These are phyloP conservation scores for Betta splendens DNA, from an alignment of 2,797 vertebrate species.

Conservation along the genomic window DNA sequence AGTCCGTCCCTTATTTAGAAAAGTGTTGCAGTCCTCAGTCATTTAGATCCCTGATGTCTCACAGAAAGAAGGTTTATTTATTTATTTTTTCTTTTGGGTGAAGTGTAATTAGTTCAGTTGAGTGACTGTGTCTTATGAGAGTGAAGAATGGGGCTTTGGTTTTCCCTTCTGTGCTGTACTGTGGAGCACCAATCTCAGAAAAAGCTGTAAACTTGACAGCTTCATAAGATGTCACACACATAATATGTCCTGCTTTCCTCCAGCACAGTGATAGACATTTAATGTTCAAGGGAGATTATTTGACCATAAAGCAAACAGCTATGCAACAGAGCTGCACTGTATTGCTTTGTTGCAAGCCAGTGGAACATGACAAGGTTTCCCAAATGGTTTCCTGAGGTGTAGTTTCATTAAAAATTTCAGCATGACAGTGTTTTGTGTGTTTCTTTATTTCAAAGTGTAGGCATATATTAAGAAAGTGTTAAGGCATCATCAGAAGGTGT, in stretches of 20 bases:
- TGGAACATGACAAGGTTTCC: constrained; percentile 55
- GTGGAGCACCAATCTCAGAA: constrained; percentile 30
- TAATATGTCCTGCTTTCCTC: constrained; percentile 40
- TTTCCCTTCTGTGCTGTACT: background rate
- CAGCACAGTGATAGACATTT: constrained; percentile 50
- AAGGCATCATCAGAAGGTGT: constrained; percentile 37
- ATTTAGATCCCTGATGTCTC: no score
- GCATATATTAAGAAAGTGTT: constrained; percentile 46
- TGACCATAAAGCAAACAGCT: constrained; percentile 46
- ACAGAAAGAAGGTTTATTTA: no score
- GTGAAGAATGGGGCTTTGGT: background rate
- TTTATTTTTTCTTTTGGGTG: no score
- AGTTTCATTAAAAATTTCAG: constrained; percentile 50
- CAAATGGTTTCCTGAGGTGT: constrained; percentile 40
- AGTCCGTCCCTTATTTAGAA: background rate
- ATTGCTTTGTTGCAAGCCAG: constrained; percentile 44
- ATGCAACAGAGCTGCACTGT: constrained; percentile 38
- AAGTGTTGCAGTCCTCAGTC: background rate
- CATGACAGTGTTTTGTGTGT: constrained; percentile 30
- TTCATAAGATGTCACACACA: constrained; percentile 44
- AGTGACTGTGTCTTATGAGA: background rate
- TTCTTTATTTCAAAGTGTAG: constrained; percentile 29
- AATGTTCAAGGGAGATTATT: constrained; percentile 58
- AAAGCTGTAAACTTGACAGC: constrained; percentile 50
- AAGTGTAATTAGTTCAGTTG: background rate